phyloP scores from a whole-genome alignment of 2,113 vertebrate species.

The Cyprinodon tularosa region DNA sequence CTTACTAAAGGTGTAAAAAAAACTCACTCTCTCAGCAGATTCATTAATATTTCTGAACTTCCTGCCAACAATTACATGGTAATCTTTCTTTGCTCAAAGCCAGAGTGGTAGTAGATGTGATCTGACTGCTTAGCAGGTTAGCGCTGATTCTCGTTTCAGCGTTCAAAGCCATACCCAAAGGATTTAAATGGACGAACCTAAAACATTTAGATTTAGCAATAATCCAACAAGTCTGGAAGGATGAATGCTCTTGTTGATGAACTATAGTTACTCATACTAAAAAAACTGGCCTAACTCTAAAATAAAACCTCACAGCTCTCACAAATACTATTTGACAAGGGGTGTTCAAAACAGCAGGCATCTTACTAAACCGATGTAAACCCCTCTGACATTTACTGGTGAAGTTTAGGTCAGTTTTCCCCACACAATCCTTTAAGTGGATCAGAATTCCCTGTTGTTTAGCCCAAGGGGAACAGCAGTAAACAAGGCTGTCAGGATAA shows the following conservation, averaged over 20 bases:
- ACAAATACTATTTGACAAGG: slow-evolving; percentile 1
- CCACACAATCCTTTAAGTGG: neutral
- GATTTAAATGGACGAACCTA: too few relatives aligned
- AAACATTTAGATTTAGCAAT: too few relatives aligned
- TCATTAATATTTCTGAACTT: neutral
- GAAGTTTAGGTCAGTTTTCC: slow-evolving; percentile 6
- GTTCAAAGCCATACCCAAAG: too few relatives aligned
- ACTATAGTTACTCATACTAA: too few relatives aligned
- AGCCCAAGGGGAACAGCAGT: slow-evolving; percentile 9
- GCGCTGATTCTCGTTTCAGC: too few relatives aligned
- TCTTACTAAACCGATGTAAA: slow-evolving; percentile 33
- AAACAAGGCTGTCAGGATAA: slow-evolving; percentile 49
- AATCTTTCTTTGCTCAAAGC: neutral
- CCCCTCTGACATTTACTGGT: slow-evolving; percentile 32
- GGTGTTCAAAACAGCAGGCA: neutral
- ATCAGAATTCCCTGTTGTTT: slow-evolving; percentile 17
- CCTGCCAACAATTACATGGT: too few relatives aligned
- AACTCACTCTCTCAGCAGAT: neutral
- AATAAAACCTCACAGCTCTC: neutral
- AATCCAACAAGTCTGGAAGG: too few relatives aligned
- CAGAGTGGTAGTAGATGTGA: too few relatives aligned
- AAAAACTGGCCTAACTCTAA: neutral
- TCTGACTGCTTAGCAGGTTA: too few relatives aligned
- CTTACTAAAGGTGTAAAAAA: neutral
- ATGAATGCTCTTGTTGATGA: too few relatives aligned